Evolutionary conservation across 2,113 vertebrate species (phyloP).

Genomic region (Anguilla japonica): DNA sequence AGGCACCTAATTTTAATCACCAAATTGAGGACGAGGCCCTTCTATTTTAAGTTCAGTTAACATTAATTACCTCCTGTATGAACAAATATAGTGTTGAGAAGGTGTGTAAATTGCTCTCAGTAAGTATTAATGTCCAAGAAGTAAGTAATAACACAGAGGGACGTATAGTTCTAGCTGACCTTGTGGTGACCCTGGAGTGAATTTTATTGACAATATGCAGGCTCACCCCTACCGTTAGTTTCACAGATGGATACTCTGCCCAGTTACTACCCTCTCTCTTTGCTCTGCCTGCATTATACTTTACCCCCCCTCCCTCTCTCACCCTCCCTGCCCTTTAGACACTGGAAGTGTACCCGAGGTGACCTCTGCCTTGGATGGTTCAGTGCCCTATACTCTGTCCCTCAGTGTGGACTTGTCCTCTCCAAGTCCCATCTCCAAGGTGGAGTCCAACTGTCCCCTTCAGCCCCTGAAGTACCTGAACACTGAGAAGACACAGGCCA

Average conservation of each 20-base stretch:
- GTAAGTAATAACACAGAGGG: too few species aligned
- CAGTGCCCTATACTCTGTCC: slow-evolving; percentile 71
- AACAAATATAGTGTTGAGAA: background rate
- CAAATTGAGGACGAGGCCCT: too few species aligned
- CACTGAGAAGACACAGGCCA: slow-evolving; percentile 65
- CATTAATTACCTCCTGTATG: too few species aligned
- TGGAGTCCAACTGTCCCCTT: slow-evolving; percentile 73
- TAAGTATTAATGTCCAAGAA: too few species aligned
- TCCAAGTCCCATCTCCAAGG: slow-evolving; percentile 66
- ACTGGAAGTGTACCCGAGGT: slow-evolving; percentile 46
- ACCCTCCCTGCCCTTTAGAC: slow-evolving; percentile 41
- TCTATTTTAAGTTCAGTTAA: too few species aligned
- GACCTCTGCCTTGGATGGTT: slow-evolving; percentile 51
- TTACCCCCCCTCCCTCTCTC: background rate
- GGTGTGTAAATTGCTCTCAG: background rate
- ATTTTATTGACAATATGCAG: too few species aligned
- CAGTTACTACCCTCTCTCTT: slow-evolving; percentile 20
- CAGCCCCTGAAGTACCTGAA: slow-evolving; percentile 62
- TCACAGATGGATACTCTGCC: background rate
- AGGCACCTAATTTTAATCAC: too few species aligned
- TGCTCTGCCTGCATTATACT: background rate
- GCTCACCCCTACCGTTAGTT: too few species aligned
- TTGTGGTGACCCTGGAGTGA: too few species aligned
- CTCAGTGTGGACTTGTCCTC: slow-evolving; percentile 65
- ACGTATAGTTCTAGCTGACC: too few species aligned